Evolutionary conservation across 2,113 vertebrate genomes (phyloP).

Genomic region (Gasterosteus nipponicus): DNA sequence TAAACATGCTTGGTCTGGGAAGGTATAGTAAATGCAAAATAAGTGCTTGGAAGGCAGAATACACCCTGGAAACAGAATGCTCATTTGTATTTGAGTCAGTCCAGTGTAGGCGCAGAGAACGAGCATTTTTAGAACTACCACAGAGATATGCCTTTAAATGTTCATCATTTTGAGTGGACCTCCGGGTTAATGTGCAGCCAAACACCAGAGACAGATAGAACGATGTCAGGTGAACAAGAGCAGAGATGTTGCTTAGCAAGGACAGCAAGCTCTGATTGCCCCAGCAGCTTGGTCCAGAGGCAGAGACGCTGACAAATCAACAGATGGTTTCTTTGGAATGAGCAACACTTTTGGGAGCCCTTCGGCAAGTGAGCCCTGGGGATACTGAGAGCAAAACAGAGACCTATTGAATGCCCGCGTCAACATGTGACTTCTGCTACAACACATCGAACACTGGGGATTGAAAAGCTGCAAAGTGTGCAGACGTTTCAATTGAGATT

Average conservation of each 20-base stretch:
- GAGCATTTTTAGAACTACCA: background rate
- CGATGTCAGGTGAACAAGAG: background rate
- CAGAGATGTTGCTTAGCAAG: conserved; percentile 29
- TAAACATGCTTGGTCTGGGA: background rate
- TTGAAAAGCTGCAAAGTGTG: background rate
- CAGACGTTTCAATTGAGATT: background rate
- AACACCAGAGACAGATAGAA: conserved; percentile 8
- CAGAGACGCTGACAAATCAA: conserved; percentile 7
- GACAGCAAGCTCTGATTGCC: background rate
- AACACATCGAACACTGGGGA: background rate
- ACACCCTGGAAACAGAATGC: background rate
- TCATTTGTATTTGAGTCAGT: background rate
- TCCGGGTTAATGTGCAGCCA: conserved; percentile 55
- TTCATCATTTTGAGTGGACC: background rate
- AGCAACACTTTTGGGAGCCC: background rate
- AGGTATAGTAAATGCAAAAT: background rate
- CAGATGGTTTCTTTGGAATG: background rate
- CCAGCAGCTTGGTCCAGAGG: background rate
- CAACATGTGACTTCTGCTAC: background rate
- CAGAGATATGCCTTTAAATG: background rate
- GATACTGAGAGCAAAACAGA: background rate
- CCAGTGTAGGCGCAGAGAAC: background rate
- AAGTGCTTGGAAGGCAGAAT: conserved; percentile 1
- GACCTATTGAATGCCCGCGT: background rate
- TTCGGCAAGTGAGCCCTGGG: background rate